These are phyloP conservation scores for Tapirus indicus DNA, from an alignment of 2,797 vertebrate species.

Conservation along the genomic window DNA sequence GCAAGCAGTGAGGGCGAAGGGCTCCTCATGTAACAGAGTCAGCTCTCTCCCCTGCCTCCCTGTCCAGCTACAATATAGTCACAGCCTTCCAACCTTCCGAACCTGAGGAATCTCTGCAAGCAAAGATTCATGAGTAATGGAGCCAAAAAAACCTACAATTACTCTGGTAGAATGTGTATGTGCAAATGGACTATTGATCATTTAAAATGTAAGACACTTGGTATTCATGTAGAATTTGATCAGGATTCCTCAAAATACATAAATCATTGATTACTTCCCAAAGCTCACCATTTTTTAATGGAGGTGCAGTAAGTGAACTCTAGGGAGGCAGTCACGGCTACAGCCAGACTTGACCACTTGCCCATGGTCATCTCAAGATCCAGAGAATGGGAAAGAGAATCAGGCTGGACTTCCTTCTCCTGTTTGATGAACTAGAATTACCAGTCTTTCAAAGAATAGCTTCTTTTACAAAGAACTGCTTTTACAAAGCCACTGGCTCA, in stretches of 20 bases:
- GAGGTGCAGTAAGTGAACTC: background rate
- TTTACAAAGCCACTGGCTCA: accelerated
- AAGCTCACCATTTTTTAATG: background rate
- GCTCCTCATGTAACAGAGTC: too few relatives aligned
- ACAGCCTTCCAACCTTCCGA: background rate
- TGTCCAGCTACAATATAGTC: background rate
- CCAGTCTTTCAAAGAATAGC: background rate
- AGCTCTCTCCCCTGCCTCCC: background rate
- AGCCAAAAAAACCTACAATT: background rate
- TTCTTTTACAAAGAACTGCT: too few relatives aligned
- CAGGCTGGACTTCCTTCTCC: too few relatives aligned
- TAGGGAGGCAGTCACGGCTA: too few relatives aligned
- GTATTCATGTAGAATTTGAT: too few relatives aligned
- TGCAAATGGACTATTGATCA: accelerated
- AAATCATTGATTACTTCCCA: background rate
- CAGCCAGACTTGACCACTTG: accelerated
- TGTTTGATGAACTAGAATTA: accelerated
- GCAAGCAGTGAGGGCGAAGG: background rate
- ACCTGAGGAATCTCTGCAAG: accelerated
- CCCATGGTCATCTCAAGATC: too few relatives aligned
- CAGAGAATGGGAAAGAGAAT: background rate
- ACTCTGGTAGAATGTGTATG: accelerated
- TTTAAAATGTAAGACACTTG: too few relatives aligned
- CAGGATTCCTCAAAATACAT: background rate
- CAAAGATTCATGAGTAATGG: background rate